phyloP scores from a whole-genome alignment of 2,797 vertebrate species.

The Thripadectes ignobilis region DNA sequence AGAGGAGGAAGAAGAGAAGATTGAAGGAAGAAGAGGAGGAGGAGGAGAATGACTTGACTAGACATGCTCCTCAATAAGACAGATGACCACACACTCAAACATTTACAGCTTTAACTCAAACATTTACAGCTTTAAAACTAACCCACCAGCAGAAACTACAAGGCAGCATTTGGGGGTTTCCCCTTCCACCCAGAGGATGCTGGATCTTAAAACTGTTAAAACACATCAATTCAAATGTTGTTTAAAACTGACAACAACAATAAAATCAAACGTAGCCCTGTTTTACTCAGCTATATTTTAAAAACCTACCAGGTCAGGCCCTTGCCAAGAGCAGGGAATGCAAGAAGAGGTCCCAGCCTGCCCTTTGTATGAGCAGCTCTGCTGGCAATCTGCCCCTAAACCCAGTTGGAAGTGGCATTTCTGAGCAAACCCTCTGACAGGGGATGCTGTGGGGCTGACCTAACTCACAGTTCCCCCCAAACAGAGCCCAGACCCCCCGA shows the following conservation, averaged over 20 bases:
- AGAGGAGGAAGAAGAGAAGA: not conserved
- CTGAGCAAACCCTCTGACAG: not conserved
- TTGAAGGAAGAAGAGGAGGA: not conserved
- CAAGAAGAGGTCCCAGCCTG: not conserved
- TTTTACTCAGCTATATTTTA: not conserved
- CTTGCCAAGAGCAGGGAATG: not conserved
- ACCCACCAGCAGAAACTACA: not conserved
- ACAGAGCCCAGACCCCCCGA: not conserved
- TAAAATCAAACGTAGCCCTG: not conserved
- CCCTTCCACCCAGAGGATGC: not conserved
- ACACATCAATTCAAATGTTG: not conserved
- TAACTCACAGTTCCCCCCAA: not conserved
- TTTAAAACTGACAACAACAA: not conserved
- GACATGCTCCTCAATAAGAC: not conserved
- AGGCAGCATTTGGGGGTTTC: not conserved
- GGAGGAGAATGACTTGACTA: not conserved
- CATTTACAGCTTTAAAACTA: not conserved
- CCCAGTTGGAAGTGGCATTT: not conserved
- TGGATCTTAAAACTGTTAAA: not conserved
- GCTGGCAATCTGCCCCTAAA: constrained; percentile 2
- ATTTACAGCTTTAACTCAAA: not conserved
- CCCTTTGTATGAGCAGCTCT: not conserved
- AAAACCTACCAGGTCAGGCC: not conserved
- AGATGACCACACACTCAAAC: not conserved
- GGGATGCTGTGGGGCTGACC: not conserved